Evolutionary conservation across 2,888 invertebrate genomes (phyloP).

Genomic region (Sycophila texana): DNA sequence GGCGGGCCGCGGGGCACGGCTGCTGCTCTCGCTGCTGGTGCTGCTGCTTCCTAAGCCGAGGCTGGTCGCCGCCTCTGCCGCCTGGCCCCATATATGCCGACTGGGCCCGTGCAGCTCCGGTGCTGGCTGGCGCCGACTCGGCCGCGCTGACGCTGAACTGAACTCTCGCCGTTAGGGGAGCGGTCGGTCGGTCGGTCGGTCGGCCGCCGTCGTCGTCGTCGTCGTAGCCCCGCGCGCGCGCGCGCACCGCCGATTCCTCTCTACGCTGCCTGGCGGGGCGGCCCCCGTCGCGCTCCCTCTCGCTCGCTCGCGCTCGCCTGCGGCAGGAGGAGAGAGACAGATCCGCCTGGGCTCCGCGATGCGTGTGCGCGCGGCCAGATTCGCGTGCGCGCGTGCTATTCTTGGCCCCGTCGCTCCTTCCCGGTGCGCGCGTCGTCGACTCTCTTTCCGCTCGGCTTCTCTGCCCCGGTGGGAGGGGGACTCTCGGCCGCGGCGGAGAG

Average conservation of each 20-base stretch:
- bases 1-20: slow-evolving; percentile 23
- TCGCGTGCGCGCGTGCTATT: slow-evolving; percentile 71
- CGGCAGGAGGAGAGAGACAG: neutral
- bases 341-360: slow-evolving; percentile 58
- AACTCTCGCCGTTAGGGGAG: no score
- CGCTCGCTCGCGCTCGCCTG: neutral
- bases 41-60: slow-evolving; percentile 47
- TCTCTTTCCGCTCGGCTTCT: neutral
- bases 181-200: no score
- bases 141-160: neutral
- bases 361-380: slow-evolving; percentile 63
- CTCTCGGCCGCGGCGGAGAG: no score
- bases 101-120: neutral
- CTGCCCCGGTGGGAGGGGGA: neutral
- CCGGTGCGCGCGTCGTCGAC: neutral
- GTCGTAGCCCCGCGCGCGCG: neutral
- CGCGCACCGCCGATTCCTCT: neutral
- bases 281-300: neutral
- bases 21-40: slow-evolving; percentile 38
- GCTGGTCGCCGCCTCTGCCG: slow-evolving; percentile 37
- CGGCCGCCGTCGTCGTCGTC: no score
- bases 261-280: neutral
- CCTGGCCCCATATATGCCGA: slow-evolving; percentile 53
- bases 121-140: neutral
- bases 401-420: slow-evolving; percentile 62